A percentile compares a stretch with the other conserved stretches of the same genome.
Conservation (phyloP, 2,113 vertebrate genomes). For the Nicator chloris region DNA sequence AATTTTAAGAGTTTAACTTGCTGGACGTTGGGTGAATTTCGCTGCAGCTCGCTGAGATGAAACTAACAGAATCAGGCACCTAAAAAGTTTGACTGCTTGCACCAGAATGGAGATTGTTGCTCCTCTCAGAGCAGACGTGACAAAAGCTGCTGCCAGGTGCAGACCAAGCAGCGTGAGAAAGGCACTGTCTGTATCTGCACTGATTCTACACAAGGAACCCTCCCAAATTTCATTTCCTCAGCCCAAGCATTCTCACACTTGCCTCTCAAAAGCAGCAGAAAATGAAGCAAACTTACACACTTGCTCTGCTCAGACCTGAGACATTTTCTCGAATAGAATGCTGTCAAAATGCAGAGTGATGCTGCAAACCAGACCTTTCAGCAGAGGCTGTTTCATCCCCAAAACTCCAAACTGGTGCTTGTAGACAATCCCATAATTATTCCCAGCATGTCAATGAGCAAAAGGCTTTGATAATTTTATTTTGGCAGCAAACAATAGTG, state of each 20-base stretch:
- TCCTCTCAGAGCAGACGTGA: background rate
- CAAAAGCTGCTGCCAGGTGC: background rate
- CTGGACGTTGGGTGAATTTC: fast-evolving
- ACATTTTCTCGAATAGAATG: background rate
- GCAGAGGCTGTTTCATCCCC: background rate
- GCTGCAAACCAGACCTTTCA: background rate
- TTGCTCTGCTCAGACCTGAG: background rate
- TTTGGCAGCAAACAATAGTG: constrained; percentile 16
- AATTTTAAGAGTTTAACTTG: background rate
- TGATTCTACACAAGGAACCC: background rate
- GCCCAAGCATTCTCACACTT: background rate
- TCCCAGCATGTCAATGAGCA: background rate
- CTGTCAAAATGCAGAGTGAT: background rate
- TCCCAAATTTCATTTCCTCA: background rate
- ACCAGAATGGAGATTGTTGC: background rate
- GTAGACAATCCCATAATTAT: background rate
- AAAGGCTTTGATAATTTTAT: constrained; percentile 17
- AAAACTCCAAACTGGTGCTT: background rate
- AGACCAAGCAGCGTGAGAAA: background rate
- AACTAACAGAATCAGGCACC: background rate
- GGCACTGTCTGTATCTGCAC: background rate
- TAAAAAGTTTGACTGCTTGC: background rate
- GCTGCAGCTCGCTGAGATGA: background rate
- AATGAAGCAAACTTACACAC: background rate
- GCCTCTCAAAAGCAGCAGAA: background rate